Evolutionary conservation across 2,797 vertebrate species (phyloP).

Genomic region (Ctenochaetus hawaiiensis): DNA sequence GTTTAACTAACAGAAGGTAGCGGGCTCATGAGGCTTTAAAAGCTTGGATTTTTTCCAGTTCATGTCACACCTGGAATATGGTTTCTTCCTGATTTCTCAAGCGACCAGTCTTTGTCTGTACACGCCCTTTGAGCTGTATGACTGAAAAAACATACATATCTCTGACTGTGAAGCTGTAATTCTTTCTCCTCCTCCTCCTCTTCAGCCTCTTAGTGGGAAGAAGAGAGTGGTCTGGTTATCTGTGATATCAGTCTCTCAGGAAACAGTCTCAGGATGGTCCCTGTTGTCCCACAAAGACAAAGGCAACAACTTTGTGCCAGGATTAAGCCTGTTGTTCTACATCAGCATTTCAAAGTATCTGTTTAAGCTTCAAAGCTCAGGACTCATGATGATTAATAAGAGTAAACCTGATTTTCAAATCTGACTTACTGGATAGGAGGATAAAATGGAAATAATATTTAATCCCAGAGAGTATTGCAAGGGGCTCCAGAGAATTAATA

Average conservation of each 20-base stretch:
- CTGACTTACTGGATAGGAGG: background rate
- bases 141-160: constrained; percentile 10
- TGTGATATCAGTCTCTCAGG: constrained; percentile 63
- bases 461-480: no score
- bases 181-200: constrained; percentile 19
- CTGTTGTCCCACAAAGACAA: background rate
- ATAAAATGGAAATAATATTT: background rate
- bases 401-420: constrained; percentile 1
- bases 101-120: background rate
- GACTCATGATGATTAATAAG: constrained; percentile 4
- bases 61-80: background rate
- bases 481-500: background rate
- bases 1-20: background rate
- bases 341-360: constrained; percentile 48
- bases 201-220: constrained; percentile 60
- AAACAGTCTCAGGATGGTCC: constrained; percentile 52
- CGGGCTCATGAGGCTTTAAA: background rate
- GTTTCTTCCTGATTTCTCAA: background rate
- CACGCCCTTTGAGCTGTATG: constrained; percentile 16
- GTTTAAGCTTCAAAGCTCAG: constrained; percentile 56
- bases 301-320: no score
- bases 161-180: constrained; percentile 5
- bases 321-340: constrained; percentile 17
- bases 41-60: fast-evolving
- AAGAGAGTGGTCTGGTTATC: constrained; percentile 55